Evolutionary conservation across 2,888 invertebrate genomes (phyloP).

Genomic region (Rotaria sp.): DNA sequence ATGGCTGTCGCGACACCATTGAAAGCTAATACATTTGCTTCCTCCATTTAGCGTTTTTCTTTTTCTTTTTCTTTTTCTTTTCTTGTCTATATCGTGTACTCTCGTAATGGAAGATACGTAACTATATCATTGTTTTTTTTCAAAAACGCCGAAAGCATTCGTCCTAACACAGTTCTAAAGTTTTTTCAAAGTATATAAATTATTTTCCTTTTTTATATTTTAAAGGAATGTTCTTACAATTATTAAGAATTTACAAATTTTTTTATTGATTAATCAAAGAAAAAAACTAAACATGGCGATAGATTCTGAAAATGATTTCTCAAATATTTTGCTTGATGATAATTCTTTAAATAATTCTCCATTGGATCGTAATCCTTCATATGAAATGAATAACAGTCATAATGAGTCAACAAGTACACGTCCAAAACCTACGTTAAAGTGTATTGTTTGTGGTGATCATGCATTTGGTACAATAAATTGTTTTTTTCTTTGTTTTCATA

Average conservation of each 20-base stretch:
- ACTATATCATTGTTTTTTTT: no score
- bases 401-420: not conserved
- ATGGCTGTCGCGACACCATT: not conserved
- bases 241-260: not conserved
- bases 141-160: no score
- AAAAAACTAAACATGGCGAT: not conserved
- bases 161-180: no score
- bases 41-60: not conserved
- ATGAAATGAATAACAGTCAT: not conserved
- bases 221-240: not conserved
- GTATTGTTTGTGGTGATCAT: conserved; percentile 1
- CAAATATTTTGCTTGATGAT: not conserved
- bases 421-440: not conserved
- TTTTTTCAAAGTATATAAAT: not conserved
- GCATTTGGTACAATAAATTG: not conserved
- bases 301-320: not conserved
- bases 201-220: not conserved
- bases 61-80: not conserved
- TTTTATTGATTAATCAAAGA: not conserved
- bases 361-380: not conserved
- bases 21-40: not conserved
- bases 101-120: no score
- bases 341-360: not conserved
- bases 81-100: no score
- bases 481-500: not conserved